Evolutionary conservation across 2,888 invertebrate genomes (phyloP), one percentile per base, ranked within the genome.

Genomic region (Eurois occulta): DNA sequence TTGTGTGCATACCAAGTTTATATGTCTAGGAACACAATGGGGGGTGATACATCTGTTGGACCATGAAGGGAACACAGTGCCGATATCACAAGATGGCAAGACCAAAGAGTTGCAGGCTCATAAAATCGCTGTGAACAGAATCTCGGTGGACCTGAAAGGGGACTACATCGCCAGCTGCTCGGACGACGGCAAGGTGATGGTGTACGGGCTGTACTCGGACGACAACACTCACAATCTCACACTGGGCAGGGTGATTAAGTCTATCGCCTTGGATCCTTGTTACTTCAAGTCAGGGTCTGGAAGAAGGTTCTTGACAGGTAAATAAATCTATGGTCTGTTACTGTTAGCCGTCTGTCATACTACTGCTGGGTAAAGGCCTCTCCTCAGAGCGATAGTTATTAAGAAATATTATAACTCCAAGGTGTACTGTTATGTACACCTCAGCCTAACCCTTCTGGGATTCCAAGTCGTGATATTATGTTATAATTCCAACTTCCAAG

Each of bases 111-210:
- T 98, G 62, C 97, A 97, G 88, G 97, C 98, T 46, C 99, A 99
- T 91, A 97, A 98, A 1, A 98, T 99, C 2, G 98, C 99, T 18
- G 99, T 99, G 0, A 99, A 99, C 95, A 98, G 98, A 92, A 99
- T 99, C 86, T 99, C 99, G 66, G 98, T 99, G 83, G 99, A 99
- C 93, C 95, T 97, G 41, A 98, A 98, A 90, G 99, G 99, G n/a
- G 99, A 99, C 93, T 98, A 98, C 93, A 98, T 99, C 43, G 99
- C 99, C 0, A 98, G 98, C 70, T 99, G 99, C 93, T 99, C 99
- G 0, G 99, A 99, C 93, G 99, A 99, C 94, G 99, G 99, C 74
- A 98, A 98, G 92, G 98, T 98, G 89, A 97, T 98, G 88, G 98
- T 99, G 77, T 98, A 98, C 87, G 99, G 99, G 2, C 96, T 99